Evolutionary conservation across 1,140 invertebrate genomes (phyloP).

Genomic region (Lethrus apterus): DNA sequence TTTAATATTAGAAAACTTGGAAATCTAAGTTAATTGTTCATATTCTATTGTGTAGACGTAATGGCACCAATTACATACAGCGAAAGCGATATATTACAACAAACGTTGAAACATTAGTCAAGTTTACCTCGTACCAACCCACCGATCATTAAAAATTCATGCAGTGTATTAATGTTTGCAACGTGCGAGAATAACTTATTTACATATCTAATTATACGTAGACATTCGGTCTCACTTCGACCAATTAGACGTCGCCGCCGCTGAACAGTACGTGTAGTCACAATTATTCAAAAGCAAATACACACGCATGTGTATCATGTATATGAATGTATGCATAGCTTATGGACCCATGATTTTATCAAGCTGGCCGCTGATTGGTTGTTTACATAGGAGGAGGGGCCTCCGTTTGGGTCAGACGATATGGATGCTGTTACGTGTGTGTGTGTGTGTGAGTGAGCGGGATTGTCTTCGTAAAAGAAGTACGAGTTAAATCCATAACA

Average conservation of each 20-base stretch:
- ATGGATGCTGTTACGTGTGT: conserved; percentile 33
- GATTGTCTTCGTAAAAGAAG: no score
- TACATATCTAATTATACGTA: conserved; percentile 12
- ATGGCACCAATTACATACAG: no score
- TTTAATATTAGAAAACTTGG: no score
- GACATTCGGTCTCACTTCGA: background rate
- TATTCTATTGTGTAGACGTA: no score
- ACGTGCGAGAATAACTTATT: conserved; percentile 5
- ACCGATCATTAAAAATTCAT: conserved; percentile 16
- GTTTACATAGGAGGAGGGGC: conserved; percentile 37
- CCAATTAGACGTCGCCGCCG: background rate
- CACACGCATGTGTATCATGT: conserved; percentile 6
- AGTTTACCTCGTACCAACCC: no score
- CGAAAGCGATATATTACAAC: no score
- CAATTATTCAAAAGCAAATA: conserved; percentile 7
- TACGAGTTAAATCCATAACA: no score
- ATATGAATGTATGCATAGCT: conserved; percentile 34
- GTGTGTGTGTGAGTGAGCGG: no score
- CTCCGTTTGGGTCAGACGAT: conserved; percentile 32
- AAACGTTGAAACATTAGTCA: no score
- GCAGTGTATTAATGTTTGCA: conserved; percentile 8
- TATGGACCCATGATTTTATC: conserved; percentile 42
- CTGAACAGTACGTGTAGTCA: conserved; percentile 1
- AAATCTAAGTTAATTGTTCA: no score
- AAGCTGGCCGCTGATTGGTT: conserved; percentile 39